Base-by-base conservation (phyloP, 2,113 vertebrate species). In the Apistogramma diplotaenia region DNA sequence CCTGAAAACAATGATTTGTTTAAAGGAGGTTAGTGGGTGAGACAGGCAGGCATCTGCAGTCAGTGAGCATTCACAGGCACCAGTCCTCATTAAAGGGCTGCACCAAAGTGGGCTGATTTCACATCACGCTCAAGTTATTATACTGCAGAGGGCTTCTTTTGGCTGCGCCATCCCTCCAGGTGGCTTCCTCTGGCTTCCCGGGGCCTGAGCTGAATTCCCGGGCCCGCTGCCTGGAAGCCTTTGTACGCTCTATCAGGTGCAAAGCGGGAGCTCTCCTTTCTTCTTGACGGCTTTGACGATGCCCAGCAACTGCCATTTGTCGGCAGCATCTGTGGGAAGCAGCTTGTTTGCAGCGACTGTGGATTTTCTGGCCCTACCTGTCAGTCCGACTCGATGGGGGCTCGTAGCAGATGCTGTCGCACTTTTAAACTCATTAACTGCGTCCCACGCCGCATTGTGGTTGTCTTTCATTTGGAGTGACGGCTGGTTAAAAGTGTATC, bases 251-350 rank as follows among this genome's bases (percentile, higher is more conserved):
- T 54, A 79, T 87, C 84, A 75, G 87, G 78, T 88, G 81, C 58
- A 72, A 79, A 84, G 74, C 61, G 51, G 76, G 75, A 86, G 73
- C 72, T 84, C 60, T 49, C 25, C 54, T 87, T 80, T 91, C 84
- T 85, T 88, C 74, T 56, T 79, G 86, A 82, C 51, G 43, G 74
- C 65, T 78, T 81, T 72, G 84, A 78, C 49, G 85, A 74, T 91
- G 90, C 84, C 85, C 87, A 86, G 87, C 89, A 79, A 89, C 87
- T 86, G 89, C 88, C 88, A 85, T 89, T 84, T 89, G 90, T 85
- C 88, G 72, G 84, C 85, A 90, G 85, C 91, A 92, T 93, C 92
- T 93, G 91, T 84, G 88, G 70, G 81, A 85, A 92, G 87, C 90
- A 91, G 90, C 91, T 90, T 90, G 87, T 87, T 84, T 82, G 83